Percentiles rank a stretch among this genome's conserved stretches.
Conservation (phyloP, 2,888 invertebrate species). For the Amphipoea oculea region DNA sequence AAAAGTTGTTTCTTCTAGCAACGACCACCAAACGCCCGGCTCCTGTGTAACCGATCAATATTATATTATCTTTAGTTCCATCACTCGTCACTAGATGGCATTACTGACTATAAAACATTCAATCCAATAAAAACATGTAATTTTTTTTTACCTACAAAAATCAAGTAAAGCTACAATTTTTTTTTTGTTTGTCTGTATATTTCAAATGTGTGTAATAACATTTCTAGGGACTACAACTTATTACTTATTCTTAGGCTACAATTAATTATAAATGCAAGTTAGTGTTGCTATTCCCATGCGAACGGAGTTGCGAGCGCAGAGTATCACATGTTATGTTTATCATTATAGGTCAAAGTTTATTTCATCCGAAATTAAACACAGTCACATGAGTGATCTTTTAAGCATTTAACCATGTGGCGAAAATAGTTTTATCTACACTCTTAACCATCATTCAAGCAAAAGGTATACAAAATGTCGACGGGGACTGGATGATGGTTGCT, state of each 20-base stretch:
- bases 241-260: too few species aligned
- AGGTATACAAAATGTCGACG: constrained; percentile 29
- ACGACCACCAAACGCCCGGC: background rate
- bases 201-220: background rate
- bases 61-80: background rate
- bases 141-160: background rate
- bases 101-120: background rate
- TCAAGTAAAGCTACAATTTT: background rate
- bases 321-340: constrained; percentile 36
- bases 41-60: too few species aligned
- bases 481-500: constrained; percentile 49
- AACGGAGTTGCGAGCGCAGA: background rate
- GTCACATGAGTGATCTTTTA: constrained; percentile 18
- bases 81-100: background rate
- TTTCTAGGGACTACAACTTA: background rate
- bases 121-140: background rate
- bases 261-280: too few species aligned
- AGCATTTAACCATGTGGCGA: constrained; percentile 27
- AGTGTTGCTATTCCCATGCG: constrained; percentile 4
- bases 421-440: constrained; percentile 18
- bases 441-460: constrained; percentile 19
- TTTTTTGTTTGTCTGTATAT: background rate
- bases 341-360: constrained; percentile 45
- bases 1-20: background rate
- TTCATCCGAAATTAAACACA: constrained; percentile 42